Evolutionary conservation across 2,888 invertebrate genomes (phyloP), one percentile per base, ranked within the genome.

Genomic region (Lithophane ornitopus): DNA sequence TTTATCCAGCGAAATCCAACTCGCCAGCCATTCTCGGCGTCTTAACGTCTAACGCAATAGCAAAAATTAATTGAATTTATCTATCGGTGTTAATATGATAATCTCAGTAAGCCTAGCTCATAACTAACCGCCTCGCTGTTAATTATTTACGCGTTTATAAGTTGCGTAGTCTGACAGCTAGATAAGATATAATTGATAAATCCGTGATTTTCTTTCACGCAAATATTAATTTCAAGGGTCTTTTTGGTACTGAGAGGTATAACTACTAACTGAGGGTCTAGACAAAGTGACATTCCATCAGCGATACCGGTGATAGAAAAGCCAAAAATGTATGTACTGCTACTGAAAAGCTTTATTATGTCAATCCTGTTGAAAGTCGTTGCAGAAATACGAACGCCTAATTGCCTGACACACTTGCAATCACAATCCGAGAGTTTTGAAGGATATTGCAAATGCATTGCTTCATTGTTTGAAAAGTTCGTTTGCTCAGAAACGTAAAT

Each of bases 51-150:
- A 84, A 84, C 63, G 84, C 80, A 84, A 81, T 79, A 69, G 69
- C 70, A 74, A 84, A 84, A 74, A 79, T 84, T 70, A 66, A 81
- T 84, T 52, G 67, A 65, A 81, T 81, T 84, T 81, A 81, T 81
- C 84, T 80, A 70, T 84, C 61, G 80, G 80, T 80, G 84, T 84
- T 80, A 80, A 79, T 84, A 84, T 81, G 74, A 80, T 81, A 84
- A 81, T 81, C 81, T 84, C 49, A 74, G 74, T 74, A 80, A 81
- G 70, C 80, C 81, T 59, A 39, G 56, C 70, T 80, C 70, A 65
- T 81, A 84, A 80, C 74, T 81, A 80, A 70, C 70, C 34, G 73
- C 73, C 73, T 61, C 56, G 63, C 58, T 26, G 72, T 83, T 78
- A 44, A 80, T 80, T 80, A 80, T 70, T 78, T 26, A 82, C 63